Evolutionary conservation across 2,888 invertebrate genomes (phyloP).

Genomic region (Agapostemon virescens): DNA sequence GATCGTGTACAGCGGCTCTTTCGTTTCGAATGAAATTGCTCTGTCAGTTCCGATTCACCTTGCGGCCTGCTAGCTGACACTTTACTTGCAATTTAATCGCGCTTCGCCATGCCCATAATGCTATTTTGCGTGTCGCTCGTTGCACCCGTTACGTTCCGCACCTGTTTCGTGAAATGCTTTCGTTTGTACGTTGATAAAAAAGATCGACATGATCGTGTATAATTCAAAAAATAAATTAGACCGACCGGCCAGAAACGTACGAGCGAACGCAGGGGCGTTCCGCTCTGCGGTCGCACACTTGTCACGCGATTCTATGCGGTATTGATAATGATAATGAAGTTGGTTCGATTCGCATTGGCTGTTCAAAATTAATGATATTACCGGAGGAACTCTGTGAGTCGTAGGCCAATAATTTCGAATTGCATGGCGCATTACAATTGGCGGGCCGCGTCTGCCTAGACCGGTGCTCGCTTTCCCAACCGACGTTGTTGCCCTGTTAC

Average conservation of each 20-base stretch:
- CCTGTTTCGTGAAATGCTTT: constrained; percentile 37
- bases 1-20: neutral
- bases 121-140: neutral
- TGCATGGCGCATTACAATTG: constrained; percentile 63
- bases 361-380: constrained; percentile 75
- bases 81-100: constrained; percentile 31
- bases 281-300: constrained; percentile 71
- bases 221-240: constrained; percentile 63
- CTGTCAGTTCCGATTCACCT: neutral
- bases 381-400: constrained; percentile 51
- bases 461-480: constrained; percentile 65
- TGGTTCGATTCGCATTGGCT: constrained; percentile 66
- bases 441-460: constrained; percentile 51
- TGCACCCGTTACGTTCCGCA: constrained; percentile 8
- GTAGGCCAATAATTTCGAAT: constrained; percentile 71
- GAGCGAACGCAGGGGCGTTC: constrained; percentile 59
- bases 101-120: neutral
- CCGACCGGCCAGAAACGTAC: constrained; percentile 44
- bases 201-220: constrained; percentile 60
- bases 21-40: constrained; percentile 5
- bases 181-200: constrained; percentile 56
- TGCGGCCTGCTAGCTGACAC: neutral
- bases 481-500: constrained; percentile 28
- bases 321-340: constrained; percentile 76
- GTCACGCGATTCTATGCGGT: constrained; percentile 78